phyloP scores from a whole-genome alignment of 2,113 vertebrate species.

The Thalassarche chlororhynchos region DNA sequence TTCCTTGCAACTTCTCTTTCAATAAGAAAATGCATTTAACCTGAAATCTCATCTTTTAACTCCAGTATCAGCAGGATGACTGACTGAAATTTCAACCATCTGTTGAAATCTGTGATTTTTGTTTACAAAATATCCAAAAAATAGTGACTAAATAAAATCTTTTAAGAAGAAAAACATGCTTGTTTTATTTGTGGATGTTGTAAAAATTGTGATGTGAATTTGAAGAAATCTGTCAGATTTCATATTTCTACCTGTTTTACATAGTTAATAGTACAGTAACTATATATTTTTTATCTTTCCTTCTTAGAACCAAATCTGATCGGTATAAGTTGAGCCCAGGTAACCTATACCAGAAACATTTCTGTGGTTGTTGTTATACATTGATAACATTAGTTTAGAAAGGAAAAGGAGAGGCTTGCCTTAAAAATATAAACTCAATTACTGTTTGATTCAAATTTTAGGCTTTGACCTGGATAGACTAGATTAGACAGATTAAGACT shows the following conservation, averaged over 20 bases:
- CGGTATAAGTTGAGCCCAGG: neutral
- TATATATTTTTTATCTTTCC: neutral
- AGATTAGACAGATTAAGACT: neutral
- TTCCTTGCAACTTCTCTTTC: neutral
- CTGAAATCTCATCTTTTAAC: neutral
- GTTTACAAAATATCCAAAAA: neutral
- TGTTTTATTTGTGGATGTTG: neutral
- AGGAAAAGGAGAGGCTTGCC: neutral
- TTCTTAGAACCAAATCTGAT: neutral
- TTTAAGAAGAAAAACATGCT: accelerated
- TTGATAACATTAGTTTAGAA: neutral
- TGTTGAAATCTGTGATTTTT: neutral
- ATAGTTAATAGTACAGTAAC: neutral
- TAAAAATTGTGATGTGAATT: neutral
- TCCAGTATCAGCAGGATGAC: neutral
- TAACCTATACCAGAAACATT: neutral
- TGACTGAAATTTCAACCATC: neutral
- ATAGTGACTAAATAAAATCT: neutral
- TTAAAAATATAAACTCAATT: neutral
- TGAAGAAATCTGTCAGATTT: neutral
- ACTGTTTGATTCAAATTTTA: neutral
- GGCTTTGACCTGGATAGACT: neutral
- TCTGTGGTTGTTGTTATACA: neutral
- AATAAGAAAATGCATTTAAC: neutral
- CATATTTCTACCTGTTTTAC: neutral